Evolutionary conservation across 2,888 invertebrate genomes (phyloP), one percentile per base, ranked within the genome.

Genomic region (Drosophila meridiana): DNA sequence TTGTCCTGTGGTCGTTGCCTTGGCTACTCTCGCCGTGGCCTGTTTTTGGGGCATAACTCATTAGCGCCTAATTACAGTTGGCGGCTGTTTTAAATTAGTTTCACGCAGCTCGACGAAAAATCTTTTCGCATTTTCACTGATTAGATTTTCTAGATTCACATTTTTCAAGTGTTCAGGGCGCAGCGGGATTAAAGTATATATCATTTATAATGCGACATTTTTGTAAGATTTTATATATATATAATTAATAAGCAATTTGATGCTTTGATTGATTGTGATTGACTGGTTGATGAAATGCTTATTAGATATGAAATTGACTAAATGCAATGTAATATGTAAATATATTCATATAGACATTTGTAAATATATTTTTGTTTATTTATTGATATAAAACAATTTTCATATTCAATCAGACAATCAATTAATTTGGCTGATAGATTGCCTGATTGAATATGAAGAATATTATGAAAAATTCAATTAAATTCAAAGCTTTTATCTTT

Each of bases 51-150:
- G 60, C 69, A 81, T 81, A 83, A 81, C 81, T 78, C 87, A 78
- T 76, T 78, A 79, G 69, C 59, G 73, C 64, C 76, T 84, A 85
- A 85, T 85, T 89, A 89, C 73, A 73, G 71, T 76, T 72, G 68
- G 66, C 73, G 70, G 67, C 65, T 66, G 60, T 56, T 75, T 56
- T 56, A 89, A 87, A 89, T 89, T 74, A 74, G 75, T 73, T 76
- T 86, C 69, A 59, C 47, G 52, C 47, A 61, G 62, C 52, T 57
- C 61, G 58, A 9, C 48, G 61, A 68, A 70, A 66, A 77, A 60
- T 47, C 50, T 76, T 72, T 61, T 55, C 45, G 47, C 67, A 60
- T 50, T 60, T 50, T 50, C 40, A 20, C 50, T 73, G 77, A 78
- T 77, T 78, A 78, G 78, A 77, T 73, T 77, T 63, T 20, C 6